These are phyloP conservation scores for Parambassis ranga DNA, from an alignment of 2,797 vertebrate species.

Conservation along the genomic window DNA sequence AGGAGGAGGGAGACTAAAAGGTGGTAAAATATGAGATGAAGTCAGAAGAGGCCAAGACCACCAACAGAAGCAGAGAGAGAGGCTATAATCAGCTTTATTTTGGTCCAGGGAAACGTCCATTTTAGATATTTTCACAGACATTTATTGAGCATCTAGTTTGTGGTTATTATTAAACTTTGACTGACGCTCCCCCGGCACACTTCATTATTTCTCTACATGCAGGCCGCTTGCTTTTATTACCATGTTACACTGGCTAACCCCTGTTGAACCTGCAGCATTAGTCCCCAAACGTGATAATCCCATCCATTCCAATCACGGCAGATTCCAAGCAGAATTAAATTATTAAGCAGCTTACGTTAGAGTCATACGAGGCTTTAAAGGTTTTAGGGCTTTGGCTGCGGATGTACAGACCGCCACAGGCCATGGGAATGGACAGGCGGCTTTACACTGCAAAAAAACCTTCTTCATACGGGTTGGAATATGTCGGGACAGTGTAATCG, in stretches of 20 bases:
- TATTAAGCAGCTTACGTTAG: constrained; percentile 82
- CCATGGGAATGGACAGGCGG: constrained; percentile 58
- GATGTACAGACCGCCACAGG: constrained; percentile 27
- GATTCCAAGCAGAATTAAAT: constrained; percentile 88
- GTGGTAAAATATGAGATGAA: constrained; percentile 57
- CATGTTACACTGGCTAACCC: constrained; percentile 51
- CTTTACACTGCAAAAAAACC: constrained; percentile 33
- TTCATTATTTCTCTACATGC: constrained; percentile 45
- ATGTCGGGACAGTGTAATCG: neutral
- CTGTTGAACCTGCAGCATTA: constrained; percentile 56
- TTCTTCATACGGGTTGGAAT: neutral
- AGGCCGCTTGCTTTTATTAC: constrained; percentile 35
- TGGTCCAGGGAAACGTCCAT: accelerated
- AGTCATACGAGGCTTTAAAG: constrained; percentile 72
- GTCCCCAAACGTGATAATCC: constrained; percentile 71
- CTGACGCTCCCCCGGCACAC: constrained; percentile 6
- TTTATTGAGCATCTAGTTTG: neutral
- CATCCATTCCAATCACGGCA: constrained; percentile 66
- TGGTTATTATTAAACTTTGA: neutral
- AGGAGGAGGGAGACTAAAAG: constrained; percentile 34
- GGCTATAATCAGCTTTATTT: constrained; percentile 24
- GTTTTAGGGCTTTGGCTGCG: constrained; percentile 64
- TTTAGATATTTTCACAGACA: too few relatives aligned
- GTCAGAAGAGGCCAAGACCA: constrained; percentile 52
- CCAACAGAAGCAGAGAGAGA: constrained; percentile 43